Conservation (phyloP, 1,140 invertebrate genomes). For the Dendrolimus kikuchii region DNA sequence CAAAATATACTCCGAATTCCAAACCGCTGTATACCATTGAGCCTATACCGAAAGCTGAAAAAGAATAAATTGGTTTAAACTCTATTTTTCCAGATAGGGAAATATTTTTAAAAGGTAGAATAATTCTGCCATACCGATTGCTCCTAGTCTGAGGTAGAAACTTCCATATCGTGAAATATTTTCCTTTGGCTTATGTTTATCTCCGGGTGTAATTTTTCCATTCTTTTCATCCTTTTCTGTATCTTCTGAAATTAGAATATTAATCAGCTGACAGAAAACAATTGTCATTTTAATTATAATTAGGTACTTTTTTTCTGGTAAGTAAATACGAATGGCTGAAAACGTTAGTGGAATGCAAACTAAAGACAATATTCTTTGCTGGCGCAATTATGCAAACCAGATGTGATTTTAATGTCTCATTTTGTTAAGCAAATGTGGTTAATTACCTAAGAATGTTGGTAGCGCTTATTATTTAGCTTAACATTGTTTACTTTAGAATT, state of each 20-base stretch:
- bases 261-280: conserved; percentile 1
- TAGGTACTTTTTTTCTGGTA: conserved; percentile 25
- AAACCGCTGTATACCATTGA: conserved; percentile 83
- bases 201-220: conserved; percentile 38
- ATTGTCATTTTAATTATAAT: conserved; percentile 20
- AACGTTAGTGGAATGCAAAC: conserved; percentile 54
- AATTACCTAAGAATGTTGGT: conserved; percentile 42
- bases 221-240: conserved; percentile 49
- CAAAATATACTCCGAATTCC: conserved; percentile 81
- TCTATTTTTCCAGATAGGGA: not conserved
- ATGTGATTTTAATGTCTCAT: conserved; percentile 69
- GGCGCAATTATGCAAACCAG: conserved; percentile 63
- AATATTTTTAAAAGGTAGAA: conserved; percentile 10
- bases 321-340: conserved; percentile 49
- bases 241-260: conserved; percentile 29
- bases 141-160: conserved; percentile 87
- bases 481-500: conserved; percentile 21
- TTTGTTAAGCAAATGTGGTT: conserved; percentile 64
- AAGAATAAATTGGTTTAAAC: conserved; percentile 9
- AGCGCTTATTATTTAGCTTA: conserved; percentile 20
- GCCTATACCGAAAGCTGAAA: conserved; percentile 79
- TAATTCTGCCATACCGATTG: conserved; percentile 73
- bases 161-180: conserved; percentile 75
- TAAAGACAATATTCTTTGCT: conserved; percentile 57
- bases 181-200: conserved; percentile 60